phyloP scores from a whole-genome alignment of 2,113 vertebrate species.

The Mohoua ochrocephala region DNA sequence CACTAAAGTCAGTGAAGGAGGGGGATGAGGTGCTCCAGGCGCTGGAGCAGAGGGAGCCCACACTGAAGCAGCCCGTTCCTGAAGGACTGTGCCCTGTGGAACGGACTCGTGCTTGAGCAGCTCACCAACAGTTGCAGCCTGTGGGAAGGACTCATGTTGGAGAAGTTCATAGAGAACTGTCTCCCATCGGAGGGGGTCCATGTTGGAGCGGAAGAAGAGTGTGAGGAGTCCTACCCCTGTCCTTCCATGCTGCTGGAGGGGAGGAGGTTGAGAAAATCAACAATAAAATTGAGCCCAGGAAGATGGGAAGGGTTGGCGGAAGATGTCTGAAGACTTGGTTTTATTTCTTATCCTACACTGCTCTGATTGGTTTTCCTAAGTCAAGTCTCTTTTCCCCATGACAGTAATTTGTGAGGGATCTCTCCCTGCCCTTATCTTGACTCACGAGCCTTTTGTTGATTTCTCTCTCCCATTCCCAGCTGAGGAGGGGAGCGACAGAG shows the following conservation, averaged over 20 bases:
- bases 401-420: not conserved
- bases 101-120: not conserved
- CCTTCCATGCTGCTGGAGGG: not conserved
- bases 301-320: not conserved
- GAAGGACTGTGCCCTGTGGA: not conserved
- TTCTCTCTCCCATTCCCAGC: not conserved
- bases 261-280: fast-evolving
- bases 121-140: not conserved
- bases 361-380: not conserved
- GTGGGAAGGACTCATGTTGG: not conserved
- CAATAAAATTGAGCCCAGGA: not conserved
- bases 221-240: not conserved
- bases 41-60: not conserved
- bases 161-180: not conserved
- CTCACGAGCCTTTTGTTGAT: not conserved
- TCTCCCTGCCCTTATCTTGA: not conserved
- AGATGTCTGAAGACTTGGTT: not conserved
- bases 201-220: not conserved
- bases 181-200: not conserved
- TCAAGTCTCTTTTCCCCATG: not conserved
- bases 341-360: not conserved
- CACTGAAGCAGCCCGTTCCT: not conserved
- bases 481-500: not conserved
- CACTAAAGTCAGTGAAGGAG: not conserved
- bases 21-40: not conserved